Conservation (phyloP, 2,888 invertebrate genomes). For the Acanthosepion esculentum region DNA sequence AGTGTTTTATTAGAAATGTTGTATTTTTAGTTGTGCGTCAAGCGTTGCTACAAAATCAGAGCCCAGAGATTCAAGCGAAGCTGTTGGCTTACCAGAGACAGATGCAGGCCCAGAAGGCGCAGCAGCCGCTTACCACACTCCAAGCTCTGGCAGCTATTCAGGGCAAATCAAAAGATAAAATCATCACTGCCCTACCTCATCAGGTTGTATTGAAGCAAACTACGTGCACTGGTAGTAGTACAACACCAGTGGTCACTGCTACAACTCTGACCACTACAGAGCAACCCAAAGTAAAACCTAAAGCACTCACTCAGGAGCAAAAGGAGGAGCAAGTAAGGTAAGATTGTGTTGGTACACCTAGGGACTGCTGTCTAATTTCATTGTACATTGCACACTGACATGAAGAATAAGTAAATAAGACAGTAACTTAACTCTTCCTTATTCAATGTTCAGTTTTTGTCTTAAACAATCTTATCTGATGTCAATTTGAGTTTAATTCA, state of each 20-base stretch:
- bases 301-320: slow-evolving; percentile 70
- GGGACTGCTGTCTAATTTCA: too few relatives aligned
- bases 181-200: slow-evolving; percentile 38
- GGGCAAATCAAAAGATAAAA: slow-evolving; percentile 45
- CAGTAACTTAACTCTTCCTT: too few relatives aligned
- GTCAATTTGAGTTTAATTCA: too few relatives aligned
- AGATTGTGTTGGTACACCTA: neutral
- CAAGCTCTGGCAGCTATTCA: slow-evolving; percentile 45
- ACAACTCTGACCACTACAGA: slow-evolving; percentile 72
- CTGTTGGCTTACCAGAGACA: slow-evolving; percentile 88
- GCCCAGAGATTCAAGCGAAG: slow-evolving; percentile 94
- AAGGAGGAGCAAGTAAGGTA: slow-evolving; percentile 74
- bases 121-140: slow-evolving; percentile 39
- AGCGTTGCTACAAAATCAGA: slow-evolving; percentile 91
- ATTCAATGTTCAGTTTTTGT: too few relatives aligned
- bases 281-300: slow-evolving; percentile 55
- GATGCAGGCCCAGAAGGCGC: slow-evolving; percentile 63
- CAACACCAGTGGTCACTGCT: slow-evolving; percentile 76
- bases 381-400: too few relatives aligned
- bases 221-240: slow-evolving; percentile 47
- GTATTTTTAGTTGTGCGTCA: slow-evolving; percentile 88
- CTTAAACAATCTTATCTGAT: too few relatives aligned
- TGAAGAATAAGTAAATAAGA: too few relatives aligned
- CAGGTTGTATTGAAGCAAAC: slow-evolving; percentile 43
- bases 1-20: slow-evolving; percentile 19